Conservation (phyloP, 1,140 invertebrate genomes). For the Caenorhabditis inopinata region DNA sequence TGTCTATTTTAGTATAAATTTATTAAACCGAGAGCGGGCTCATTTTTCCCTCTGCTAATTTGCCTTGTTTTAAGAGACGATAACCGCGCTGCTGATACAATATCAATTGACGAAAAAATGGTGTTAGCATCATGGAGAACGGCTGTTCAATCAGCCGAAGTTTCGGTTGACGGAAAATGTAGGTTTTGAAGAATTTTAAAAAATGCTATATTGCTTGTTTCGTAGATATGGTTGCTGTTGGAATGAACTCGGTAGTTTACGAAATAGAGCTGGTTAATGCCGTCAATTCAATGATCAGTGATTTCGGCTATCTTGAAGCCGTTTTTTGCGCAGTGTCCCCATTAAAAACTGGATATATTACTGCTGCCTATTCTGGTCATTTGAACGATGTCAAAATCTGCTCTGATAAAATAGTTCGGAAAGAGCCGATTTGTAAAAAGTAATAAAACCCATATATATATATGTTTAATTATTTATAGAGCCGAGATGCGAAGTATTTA, state of each 20-base stretch:
- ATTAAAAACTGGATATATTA: not conserved
- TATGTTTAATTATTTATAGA: not conserved
- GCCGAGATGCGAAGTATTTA: not conserved
- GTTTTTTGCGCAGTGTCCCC: not conserved
- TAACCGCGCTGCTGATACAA: too few relatives aligned
- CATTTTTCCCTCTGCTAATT: too few relatives aligned
- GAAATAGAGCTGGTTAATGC: not conserved
- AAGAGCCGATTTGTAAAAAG: too few relatives aligned
- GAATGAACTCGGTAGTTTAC: constrained; percentile 6
- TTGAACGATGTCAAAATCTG: not conserved
- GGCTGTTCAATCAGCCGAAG: constrained; percentile 17
- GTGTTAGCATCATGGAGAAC: not conserved
- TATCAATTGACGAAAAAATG: not conserved
- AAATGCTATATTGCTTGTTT: not conserved
- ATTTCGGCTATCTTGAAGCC: constrained; percentile 27
- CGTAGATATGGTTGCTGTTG: constrained; percentile 3
- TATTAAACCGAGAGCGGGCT: too few relatives aligned
- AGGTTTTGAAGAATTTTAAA: not conserved
- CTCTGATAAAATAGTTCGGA: not conserved
- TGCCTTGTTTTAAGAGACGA: too few relatives aligned
- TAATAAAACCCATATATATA: too few relatives aligned
- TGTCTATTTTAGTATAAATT: too few relatives aligned
- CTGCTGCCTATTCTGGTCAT: constrained; percentile 23
- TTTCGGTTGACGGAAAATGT: not conserved
- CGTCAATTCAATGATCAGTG: not conserved